Evolutionary conservation across 2,113 vertebrate species (phyloP).

Genomic region (Dipodomys ordii): DNA sequence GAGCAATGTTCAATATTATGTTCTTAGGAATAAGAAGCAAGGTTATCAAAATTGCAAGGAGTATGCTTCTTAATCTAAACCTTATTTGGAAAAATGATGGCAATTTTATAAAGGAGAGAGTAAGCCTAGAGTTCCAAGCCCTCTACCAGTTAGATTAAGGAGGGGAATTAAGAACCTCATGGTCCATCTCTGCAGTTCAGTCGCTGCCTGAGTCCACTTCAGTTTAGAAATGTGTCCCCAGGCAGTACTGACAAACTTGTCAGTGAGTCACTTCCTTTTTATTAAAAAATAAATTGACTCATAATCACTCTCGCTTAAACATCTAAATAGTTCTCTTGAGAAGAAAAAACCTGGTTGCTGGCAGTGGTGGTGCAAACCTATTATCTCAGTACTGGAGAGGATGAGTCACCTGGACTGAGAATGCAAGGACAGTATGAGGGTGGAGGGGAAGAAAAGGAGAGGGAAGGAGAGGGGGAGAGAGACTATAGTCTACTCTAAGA

Average conservation of each 20-base stretch:
- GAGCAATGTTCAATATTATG: background rate
- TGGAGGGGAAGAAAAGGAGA: no score
- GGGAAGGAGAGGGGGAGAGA: no score
- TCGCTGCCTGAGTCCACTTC: background rate
- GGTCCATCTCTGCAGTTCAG: background rate
- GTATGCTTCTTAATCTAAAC: background rate
- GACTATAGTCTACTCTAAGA: no score
- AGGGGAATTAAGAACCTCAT: background rate
- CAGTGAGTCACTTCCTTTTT: conserved; percentile 30
- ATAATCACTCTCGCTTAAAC: background rate
- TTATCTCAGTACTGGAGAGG: background rate
- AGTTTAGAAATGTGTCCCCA: background rate
- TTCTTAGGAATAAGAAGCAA: conserved; percentile 36
- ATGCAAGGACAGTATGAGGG: no score
- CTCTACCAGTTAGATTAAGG: no score
- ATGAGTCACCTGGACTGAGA: background rate
- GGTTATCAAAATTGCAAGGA: background rate
- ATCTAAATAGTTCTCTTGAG: background rate
- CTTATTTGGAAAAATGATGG: conserved; percentile 2
- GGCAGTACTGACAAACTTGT: background rate
- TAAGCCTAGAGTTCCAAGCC: background rate
- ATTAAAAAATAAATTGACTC: background rate
- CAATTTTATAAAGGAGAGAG: background rate
- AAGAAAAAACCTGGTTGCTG: background rate
- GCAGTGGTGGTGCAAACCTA: no score